Evolutionary conservation across 2,888 invertebrate species (phyloP), one percentile per base, ranked within the genome.

Genomic region (Ditylenchus weischeri): DNA sequence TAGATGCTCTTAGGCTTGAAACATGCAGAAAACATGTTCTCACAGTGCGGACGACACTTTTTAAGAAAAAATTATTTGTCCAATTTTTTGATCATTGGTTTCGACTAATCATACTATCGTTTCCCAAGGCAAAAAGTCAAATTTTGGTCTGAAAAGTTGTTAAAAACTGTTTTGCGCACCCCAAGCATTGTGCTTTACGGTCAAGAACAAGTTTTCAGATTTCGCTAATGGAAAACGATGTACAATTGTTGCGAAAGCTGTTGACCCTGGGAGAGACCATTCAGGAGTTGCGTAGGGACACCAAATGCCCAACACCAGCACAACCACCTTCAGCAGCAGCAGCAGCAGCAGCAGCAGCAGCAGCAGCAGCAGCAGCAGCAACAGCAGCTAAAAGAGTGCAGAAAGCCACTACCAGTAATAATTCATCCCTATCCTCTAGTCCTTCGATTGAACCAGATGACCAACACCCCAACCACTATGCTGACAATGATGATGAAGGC

Each of bases 141-240:
- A n/a, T n/a, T n/a, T n/a, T n/a, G n/a, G n/a, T n/a, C n/a, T n/a
- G n/a, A n/a, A n/a, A n/a, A n/a, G n/a, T n/a, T n/a, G n/a, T n/a
- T n/a, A n/a, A n/a, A n/a, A n/a, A n/a, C n/a, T n/a, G n/a, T n/a
- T n/a, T n/a, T n/a, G n/a, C n/a, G n/a, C n/a, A n/a, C n/a, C n/a
- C n/a, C n/a, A n/a, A n/a, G n/a, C n/a, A n/a, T n/a, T n/a, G n/a
- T n/a, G n/a, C n/a, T n/a, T n/a, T n/a, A n/a, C n/a, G n/a, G n/a
- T n/a, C n/a, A n/a, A n/a, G n/a, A n/a, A n/a, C n/a, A n/a, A n/a
- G n/a, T 43, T 74, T 81, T 49, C 77, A 82, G 82, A 76, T 81
- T 62, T 72, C 75, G 57, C 72, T 82, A 63, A 78, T 82, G 79
- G 82, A 82, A 69, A 81, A 80, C 70, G 82, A 82, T 73, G 76